Evolutionary conservation across 1,140 invertebrate genomes (phyloP), one percentile per base, ranked within the genome.

Genomic region (Pristionchus pacificus): DNA sequence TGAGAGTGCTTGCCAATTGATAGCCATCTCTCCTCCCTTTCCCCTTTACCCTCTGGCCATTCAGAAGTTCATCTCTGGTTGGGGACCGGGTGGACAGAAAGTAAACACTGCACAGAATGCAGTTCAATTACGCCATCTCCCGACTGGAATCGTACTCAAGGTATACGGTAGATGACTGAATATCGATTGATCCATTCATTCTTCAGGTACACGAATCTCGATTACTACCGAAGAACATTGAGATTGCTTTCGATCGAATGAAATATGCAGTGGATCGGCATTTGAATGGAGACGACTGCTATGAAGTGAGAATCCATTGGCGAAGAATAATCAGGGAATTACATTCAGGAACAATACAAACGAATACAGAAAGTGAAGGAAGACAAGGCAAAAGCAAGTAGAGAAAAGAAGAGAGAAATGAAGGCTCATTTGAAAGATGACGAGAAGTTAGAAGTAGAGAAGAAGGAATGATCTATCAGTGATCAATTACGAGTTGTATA

Each of bases 91-190:
- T 24, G 79, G 79, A 10, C 74, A 76, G 32, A 80, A 80, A 58
- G 79, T 80, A 3, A 80, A 80, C 72, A 80, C 70, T 30, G 74
- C 78, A 15, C 73, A 78, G 60, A 80, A 80, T 70, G 79, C 79
- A 3, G 80, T 82, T n/a, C 74, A 78, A 62, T 32, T 80, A 31
- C 73, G 68, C 24, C 79, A 80, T 71, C 60, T 75, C 24, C 79
- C 79, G 19, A 80, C 78, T 29, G 72, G 72, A 2, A 73, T 79
- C 19, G 73, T 76, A 6, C 67, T 80, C 2, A 80, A 80, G 70
- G 78, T 76, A 71, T 1, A 2, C 1, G 0, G 30, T 31, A 65
- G 13, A 60, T 6, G 55, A 65, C 3, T 6, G 25, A 60, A 24
- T 65, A 65, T 32, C 38, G 38, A 32, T 65, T 31, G 30, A 32